Evolutionary conservation across 2,797 vertebrate species (phyloP), one percentile per base, ranked within the genome.

Genomic region (Amblyraja radiata): DNA sequence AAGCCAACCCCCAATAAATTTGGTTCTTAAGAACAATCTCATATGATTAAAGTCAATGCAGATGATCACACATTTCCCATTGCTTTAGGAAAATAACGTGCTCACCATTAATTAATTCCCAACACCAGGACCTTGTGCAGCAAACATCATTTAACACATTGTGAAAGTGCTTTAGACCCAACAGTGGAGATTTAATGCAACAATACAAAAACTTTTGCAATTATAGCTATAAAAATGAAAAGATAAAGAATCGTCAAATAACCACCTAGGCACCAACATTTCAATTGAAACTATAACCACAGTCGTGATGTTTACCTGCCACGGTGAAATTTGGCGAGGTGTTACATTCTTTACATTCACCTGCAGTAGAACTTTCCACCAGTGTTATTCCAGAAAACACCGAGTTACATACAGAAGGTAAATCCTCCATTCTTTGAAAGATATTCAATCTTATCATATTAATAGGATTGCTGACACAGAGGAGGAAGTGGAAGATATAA

Each of bases 21-120:
- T 88, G 11, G 0, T 7, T 68, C 63, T 88, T 88, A 68, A 88
- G 68, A 36, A 36, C 36, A 36, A 68, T 6, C 21, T 4, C 54
- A 6, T 4, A 36, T 36, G 63, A 88, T 88, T 7, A 65, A 7
- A 7, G 61, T 10, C 61, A 61, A 65, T 28, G 63, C 25, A 86
- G 61, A 86, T 86, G 83, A 61, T 86, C 83, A 86, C 81, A 84
- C 83, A 86, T 63, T 86, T 86, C 61, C 83, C 83, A 65, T 2
- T 36, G n/a, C 21, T 88, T 65, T 36, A 65, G 63, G 68, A 13
- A 88, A 32, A 46, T 68, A 68, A 32, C 6, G 63, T 68, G 63
- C 84, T 88, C 84, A 32, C 84, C n/a, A 6, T 61, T 86, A 28
- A 58, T 23, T 54, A 9, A 0, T 63, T n/a, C 58, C 83, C 83